phyloP scores from a whole-genome alignment of 2,888 invertebrate genomes.

The Leptogaster cylindrica region DNA sequence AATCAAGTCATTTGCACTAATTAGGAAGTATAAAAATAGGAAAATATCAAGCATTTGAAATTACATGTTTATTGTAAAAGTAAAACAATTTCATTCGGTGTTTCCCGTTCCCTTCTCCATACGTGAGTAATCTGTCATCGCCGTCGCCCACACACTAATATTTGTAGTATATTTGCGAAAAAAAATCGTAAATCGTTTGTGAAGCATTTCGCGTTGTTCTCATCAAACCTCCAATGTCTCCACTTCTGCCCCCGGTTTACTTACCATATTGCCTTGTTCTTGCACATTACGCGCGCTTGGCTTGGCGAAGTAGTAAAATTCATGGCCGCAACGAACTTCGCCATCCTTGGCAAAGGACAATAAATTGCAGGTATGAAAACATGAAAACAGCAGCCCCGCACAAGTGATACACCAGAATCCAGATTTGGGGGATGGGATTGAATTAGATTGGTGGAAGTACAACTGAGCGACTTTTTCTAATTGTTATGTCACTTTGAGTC shows the following conservation, averaged over 20 bases:
- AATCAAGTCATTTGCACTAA: conserved; percentile 47
- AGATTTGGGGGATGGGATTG: background rate
- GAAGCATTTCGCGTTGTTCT: conserved; percentile 25
- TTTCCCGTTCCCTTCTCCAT: too few relatives aligned
- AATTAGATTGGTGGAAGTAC: background rate
- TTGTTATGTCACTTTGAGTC: conserved; percentile 26
- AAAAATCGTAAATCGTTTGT: conserved; percentile 35
- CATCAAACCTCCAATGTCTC: conserved; percentile 22
- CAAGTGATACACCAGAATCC: background rate
- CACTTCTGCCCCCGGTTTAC: conserved; percentile 16
- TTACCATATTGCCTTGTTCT: conserved; percentile 22
- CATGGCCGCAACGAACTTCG: background rate
- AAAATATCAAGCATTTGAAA: conserved; percentile 31
- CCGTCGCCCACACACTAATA: too few relatives aligned
- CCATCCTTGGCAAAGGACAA: background rate
- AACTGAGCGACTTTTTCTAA: conserved; percentile 21
- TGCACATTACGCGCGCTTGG: too few relatives aligned
- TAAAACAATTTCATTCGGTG: too few relatives aligned
- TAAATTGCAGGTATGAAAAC: too few relatives aligned
- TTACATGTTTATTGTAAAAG: conserved; percentile 24
- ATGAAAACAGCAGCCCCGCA: too few relatives aligned
- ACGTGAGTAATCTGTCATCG: too few relatives aligned
- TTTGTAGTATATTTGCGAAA: background rate
- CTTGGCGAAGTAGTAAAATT: background rate
- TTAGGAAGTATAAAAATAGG: conserved; percentile 45